A percentile compares a stretch with the other conserved stretches of the same genome.
Evolutionary conservation across 2,797 vertebrate genomes (phyloP).

Genomic region (Allobates femoralis): DNA sequence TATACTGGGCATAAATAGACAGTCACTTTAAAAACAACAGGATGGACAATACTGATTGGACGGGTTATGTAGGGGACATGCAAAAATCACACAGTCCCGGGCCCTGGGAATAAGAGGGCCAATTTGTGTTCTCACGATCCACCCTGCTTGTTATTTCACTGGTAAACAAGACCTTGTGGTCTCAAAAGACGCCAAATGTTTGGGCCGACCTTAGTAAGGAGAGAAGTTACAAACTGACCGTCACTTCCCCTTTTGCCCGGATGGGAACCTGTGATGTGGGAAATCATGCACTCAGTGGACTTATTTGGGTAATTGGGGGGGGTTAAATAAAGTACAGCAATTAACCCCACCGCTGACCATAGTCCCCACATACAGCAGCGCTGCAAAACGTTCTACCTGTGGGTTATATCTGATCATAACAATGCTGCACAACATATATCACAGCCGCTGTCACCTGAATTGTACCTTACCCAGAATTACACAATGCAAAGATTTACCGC

Average conservation of each 20-base stretch:
- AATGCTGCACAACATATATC: neutral
- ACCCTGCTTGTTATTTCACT: neutral
- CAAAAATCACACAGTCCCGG: neutral
- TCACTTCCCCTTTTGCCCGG: constrained; percentile 37
- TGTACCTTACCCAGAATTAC: neutral
- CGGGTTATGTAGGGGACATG: neutral
- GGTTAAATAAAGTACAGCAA: constrained; percentile 26
- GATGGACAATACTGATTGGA: neutral
- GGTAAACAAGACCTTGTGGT: constrained; percentile 51
- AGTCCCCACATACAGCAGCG: neutral
- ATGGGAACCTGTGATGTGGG: constrained; percentile 29
- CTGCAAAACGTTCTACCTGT: neutral
- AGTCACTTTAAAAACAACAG: neutral
- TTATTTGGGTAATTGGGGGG: neutral
- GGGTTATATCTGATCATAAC: neutral
- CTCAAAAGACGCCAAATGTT: constrained; percentile 32
- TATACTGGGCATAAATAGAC: too few relatives aligned
- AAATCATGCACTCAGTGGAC: constrained; percentile 19
- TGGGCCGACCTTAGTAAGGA: neutral
- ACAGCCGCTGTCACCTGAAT: neutral
- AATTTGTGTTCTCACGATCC: constrained; percentile 22
- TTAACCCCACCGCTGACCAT: neutral
- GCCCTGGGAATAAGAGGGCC: neutral
- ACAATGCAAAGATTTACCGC: neutral
- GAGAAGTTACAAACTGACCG: neutral